Base-by-base conservation (phyloP, 2,888 invertebrate genomes). In the Corythucha ciliata region DNA sequence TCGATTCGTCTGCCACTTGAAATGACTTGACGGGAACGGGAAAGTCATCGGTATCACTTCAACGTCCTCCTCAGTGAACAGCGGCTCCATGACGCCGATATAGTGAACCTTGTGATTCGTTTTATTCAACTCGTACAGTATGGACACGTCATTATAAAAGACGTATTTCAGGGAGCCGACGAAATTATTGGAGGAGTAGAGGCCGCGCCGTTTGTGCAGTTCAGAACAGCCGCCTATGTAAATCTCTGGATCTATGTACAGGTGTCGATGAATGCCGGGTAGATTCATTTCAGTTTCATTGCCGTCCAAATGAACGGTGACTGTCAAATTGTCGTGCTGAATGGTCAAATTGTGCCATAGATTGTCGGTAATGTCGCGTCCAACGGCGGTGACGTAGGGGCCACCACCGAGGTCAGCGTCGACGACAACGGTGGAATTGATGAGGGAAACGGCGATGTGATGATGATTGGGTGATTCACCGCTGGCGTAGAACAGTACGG, bases 191-290 rank as follows among this genome's bases (percentile, higher is more conserved):
- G 81, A 78, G 52, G 81, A 90, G 63, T 78, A 79, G 60, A 87
- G 71, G 42, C 91, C 73, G 72, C 63, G 26, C 72, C 85, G 86
- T 69, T 87, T 86, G 64, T 83, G 74, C 55, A 87, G 68, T 66
- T 87, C 86, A 2, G 89, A 86, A 3, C 90, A 91, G 14, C 88
- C 88, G 41, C 89, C 88, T 59, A 93, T 85, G 67, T 91, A 92
- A 60, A 93, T 88, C 69, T 91, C 89, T 27, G 93, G 92, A 72
- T 93, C 92, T 58, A 93, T 88, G 61, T 89, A 85, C 56, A 93
- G 75, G 65, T 83, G 78, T 47, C 75, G 72, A 54, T 75, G 76
- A 65, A 78, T 76, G 10, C 83, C 83, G 10, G 57, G 57, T n/a
- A 63, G 53, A 27, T 51, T 81, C 47, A 86, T 74, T 0, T 76